phyloP scores from a whole-genome alignment of 1,140 invertebrate species.

The Antheraea pernyi region DNA sequence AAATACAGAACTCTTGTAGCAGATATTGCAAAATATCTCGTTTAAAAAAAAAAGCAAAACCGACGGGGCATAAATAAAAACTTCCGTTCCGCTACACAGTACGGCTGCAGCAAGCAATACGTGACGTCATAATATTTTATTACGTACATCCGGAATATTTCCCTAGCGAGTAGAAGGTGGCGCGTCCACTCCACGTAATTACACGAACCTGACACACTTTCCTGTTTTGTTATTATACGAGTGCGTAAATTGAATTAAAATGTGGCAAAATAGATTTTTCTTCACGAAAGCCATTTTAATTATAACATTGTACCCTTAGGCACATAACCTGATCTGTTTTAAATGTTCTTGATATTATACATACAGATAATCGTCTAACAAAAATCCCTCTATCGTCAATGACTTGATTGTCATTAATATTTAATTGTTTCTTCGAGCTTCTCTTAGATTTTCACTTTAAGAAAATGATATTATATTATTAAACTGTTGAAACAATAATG shows the following conservation, averaged over 20 bases:
- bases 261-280: neutral
- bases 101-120: slow-evolving; percentile 5
- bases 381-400: no score
- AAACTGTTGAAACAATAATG: no score
- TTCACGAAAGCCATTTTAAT: neutral
- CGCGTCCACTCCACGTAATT: slow-evolving; percentile 30
- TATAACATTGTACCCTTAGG: neutral
- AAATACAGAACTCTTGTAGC: neutral
- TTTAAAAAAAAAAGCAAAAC: neutral
- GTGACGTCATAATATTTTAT: slow-evolving; percentile 23
- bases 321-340: no score
- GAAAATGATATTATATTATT: no score
- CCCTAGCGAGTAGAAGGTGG: slow-evolving; percentile 17
- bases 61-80: slow-evolving; percentile 9
- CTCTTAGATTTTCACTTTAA: no score
- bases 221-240: neutral
- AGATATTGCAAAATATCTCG: neutral
- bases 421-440: no score
- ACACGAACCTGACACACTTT: slow-evolving; percentile 10
- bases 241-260: neutral
- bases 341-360: neutral
- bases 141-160: slow-evolving; percentile 21
- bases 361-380: no score
- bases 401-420: no score
- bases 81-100: neutral